Evolutionary conservation across 2,113 vertebrate species (phyloP).

Genomic region (Xenopus borealis): DNA sequence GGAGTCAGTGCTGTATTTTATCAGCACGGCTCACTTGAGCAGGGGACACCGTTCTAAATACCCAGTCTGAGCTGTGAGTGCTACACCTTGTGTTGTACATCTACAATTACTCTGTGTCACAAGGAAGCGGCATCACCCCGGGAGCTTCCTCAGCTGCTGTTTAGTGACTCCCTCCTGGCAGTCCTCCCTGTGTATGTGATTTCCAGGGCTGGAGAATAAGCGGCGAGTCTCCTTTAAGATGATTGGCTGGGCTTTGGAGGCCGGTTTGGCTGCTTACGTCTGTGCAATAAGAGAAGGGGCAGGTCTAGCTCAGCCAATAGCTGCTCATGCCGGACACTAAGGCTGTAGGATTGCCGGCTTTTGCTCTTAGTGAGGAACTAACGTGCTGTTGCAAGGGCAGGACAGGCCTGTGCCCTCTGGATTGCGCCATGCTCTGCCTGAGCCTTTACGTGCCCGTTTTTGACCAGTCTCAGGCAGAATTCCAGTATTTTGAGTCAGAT

Average conservation of each 20-base stretch:
- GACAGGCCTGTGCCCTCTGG: constrained; percentile 4
- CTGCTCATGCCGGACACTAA: constrained; percentile 21
- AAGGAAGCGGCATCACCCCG: neutral
- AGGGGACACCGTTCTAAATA: neutral
- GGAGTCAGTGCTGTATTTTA: no score
- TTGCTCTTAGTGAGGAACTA: constrained; percentile 51
- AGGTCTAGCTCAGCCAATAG: constrained; percentile 59
- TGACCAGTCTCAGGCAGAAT: constrained; percentile 75
- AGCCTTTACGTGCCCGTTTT: constrained; percentile 82
- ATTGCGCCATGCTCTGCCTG: constrained; percentile 78
- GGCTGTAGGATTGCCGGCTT: constrained; percentile 56
- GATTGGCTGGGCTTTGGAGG: constrained; percentile 16
- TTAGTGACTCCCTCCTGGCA: neutral
- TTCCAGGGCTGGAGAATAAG: constrained; percentile 1
- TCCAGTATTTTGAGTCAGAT: constrained; percentile 91
- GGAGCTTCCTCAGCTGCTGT: neutral
- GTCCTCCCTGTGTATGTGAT: neutral
- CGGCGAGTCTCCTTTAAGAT: neutral
- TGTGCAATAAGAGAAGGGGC: constrained; percentile 59
- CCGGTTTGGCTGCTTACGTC: constrained; percentile 21
- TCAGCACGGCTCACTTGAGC: no score
- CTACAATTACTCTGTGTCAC: neutral
- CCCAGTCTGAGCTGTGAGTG: neutral
- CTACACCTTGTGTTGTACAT: neutral
- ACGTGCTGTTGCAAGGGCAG: constrained; percentile 6